Evolutionary conservation across 1,140 invertebrate species (phyloP).

Genomic region (Belonocnema kinseyi): DNA sequence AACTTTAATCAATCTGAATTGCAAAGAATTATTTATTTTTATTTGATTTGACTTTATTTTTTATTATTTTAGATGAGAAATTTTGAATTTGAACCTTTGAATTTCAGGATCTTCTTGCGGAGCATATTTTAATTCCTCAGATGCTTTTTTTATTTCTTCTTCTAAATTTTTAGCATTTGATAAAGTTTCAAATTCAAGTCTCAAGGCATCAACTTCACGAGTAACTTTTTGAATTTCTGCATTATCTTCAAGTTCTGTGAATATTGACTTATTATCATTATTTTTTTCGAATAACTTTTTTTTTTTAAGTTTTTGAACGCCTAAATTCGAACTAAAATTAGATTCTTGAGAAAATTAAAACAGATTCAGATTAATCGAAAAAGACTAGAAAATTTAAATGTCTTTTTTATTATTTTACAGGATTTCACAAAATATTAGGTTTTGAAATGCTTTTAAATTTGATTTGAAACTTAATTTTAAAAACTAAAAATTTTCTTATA

Average conservation of each 20-base stretch:
- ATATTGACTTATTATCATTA: neutral
- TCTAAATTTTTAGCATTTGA: slow-evolving; percentile 42
- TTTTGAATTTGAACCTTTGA: slow-evolving; percentile 32
- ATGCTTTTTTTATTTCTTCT: slow-evolving; percentile 38
- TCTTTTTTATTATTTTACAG: no score
- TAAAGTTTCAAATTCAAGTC: slow-evolving; percentile 46
- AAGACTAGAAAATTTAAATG: no score
- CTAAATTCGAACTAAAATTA: no score
- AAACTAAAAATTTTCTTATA: no score
- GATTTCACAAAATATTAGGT: no score
- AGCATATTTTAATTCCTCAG: slow-evolving; percentile 12
- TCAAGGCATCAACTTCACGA: slow-evolving; percentile 43
- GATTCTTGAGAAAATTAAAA: no score
- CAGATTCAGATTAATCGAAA: no score
- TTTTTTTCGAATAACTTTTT: no score
- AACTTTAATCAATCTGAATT: slow-evolving; percentile 43
- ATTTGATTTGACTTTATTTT: neutral
- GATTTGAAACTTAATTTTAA: no score
- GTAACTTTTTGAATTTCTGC: slow-evolving; percentile 40
- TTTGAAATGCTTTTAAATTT: no score
- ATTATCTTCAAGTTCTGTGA: slow-evolving; percentile 30
- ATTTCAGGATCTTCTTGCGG: slow-evolving; percentile 39
- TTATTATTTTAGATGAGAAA: neutral
- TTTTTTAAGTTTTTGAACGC: no score
- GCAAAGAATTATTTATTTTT: slow-evolving; percentile 15